These are phyloP conservation scores for Tadarida brasiliensis DNA, from an alignment of 2,797 vertebrate genomes.

Conservation along the genomic window DNA sequence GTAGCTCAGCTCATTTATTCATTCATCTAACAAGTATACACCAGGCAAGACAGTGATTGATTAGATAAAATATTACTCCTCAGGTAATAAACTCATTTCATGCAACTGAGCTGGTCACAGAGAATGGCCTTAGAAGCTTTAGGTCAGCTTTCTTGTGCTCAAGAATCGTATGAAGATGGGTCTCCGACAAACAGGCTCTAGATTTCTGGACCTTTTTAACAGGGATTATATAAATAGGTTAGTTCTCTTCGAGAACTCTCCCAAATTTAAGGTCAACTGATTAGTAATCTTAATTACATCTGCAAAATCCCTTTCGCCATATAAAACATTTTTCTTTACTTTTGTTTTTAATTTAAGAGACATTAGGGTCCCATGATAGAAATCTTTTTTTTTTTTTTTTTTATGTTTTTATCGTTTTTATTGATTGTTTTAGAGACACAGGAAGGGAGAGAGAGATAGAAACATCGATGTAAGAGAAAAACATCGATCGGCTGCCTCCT, in stretches of 20 bases:
- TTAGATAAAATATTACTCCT: neutral
- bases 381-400: neutral
- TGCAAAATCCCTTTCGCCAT: neutral
- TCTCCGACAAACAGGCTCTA: neutral
- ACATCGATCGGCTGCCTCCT: no score
- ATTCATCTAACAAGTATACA: neutral
- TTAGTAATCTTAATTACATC: slow-evolving; percentile 3
- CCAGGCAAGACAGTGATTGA: neutral
- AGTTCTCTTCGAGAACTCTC: neutral
- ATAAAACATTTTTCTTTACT: neutral
- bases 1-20: neutral
- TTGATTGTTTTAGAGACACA: no score
- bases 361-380: neutral
- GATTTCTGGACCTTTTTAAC: neutral
- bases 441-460: no score
- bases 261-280: slow-evolving; percentile 9
- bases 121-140: neutral
- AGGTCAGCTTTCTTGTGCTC: neutral
- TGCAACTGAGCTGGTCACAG: neutral
- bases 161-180: neutral
- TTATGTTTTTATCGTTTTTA: no score
- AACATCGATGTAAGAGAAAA: no score
- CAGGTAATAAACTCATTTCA: neutral
- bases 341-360: slow-evolving; percentile 29
- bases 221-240: neutral